Evolutionary conservation across 2,113 vertebrate genomes (phyloP), one percentile per base, ranked within the genome.

Genomic region (Poecilia latipinna): DNA sequence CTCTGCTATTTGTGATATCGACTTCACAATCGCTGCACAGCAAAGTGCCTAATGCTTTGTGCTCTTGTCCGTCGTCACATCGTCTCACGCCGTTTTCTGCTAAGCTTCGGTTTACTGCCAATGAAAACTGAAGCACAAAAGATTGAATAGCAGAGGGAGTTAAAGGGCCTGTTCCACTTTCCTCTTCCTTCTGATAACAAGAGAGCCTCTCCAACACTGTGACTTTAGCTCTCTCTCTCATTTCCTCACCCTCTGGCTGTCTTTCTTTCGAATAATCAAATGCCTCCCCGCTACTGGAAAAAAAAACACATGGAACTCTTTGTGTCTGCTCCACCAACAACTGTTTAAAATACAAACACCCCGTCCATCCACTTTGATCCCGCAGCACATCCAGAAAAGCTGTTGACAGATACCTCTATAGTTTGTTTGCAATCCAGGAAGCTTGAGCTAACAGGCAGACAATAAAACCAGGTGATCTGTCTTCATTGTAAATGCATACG

Each of bases 341-440:
- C 73, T 61, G 79, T 86, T 88, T 86, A 24, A 79, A 72, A 84
- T 76, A 61, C 67, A 89, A 89, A 87, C 80, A 86, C 66, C 78
- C 54, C 13, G 12, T 22, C 66, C 2, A 22, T 5, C 26, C 19
- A 61, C n/a, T 60, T 51, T 60, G 74, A 17, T 70, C 26, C 51
- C 24, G 57, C 66, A 61, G 42, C 29, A 75, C 68, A 68, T 77
- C 65, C 63, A 79, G 6, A 57, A 54, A 74, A 72, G 26, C 54
- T 64, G 84, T 61, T 78, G 81, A 75, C 68, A 80, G 65, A 70
- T 5, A n/a, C 37, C 57, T 75, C 61, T 68, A 70, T 29, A 32
- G 72, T 68, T 17, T 24, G 69, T 76, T 65, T 68, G 35, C 68
- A 35, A 31, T 64, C 32, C 73, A 83, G 75, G 65, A 70, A 65